phyloP scores from a whole-genome alignment of 1,140 invertebrate species.

The Euschistus heros region DNA sequence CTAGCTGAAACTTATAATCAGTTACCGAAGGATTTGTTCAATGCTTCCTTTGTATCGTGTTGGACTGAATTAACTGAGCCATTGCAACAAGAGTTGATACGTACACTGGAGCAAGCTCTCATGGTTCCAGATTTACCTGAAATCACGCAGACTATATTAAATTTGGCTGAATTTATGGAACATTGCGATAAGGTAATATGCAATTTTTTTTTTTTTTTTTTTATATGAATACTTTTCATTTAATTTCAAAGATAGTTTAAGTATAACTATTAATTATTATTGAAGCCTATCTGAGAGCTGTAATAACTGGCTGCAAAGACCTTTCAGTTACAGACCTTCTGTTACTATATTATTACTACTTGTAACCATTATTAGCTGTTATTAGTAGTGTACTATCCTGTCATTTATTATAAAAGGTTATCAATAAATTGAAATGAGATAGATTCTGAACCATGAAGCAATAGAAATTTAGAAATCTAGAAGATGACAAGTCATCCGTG shows the following conservation, averaged over 20 bases:
- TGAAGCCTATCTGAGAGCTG: too few relatives aligned
- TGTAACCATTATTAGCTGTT: too few relatives aligned
- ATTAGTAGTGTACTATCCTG: too few relatives aligned
- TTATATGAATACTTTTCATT: not conserved
- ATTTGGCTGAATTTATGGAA: constrained; percentile 98
- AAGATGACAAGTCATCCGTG: too few relatives aligned
- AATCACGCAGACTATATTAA: constrained; percentile 93
- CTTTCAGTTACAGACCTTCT: too few relatives aligned
- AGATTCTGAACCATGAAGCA: too few relatives aligned
- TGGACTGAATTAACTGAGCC: constrained; percentile 87
- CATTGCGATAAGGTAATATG: constrained; percentile 75
- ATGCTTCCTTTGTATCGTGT: constrained; percentile 97
- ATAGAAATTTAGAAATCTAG: too few relatives aligned
- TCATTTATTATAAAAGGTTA: too few relatives aligned
- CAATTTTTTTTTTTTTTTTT: not conserved
- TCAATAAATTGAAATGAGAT: too few relatives aligned
- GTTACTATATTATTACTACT: too few relatives aligned
- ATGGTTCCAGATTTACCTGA: constrained; percentile 90
- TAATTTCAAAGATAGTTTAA: not conserved
- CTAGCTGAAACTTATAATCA: constrained; percentile 91
- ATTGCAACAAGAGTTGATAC: constrained; percentile 76
- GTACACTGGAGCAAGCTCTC: constrained; percentile 78
- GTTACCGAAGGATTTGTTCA: constrained; percentile 88
- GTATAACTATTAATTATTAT: not conserved
- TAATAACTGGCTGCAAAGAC: too few relatives aligned